These are phyloP conservation scores for Sinhomidia bicolor DNA, from an alignment of 2,888 invertebrate species.

Conservation along the genomic window DNA sequence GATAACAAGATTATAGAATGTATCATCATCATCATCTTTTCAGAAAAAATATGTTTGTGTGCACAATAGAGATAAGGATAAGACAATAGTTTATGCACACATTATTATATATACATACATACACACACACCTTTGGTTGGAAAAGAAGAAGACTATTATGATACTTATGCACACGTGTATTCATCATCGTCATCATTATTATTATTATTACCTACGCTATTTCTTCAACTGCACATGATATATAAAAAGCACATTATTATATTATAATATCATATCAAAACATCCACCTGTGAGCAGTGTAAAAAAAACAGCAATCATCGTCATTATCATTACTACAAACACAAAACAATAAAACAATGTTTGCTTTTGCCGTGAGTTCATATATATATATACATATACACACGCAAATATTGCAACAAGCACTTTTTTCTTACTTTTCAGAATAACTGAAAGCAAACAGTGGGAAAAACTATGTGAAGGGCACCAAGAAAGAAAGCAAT, in stretches of 20 bases:
- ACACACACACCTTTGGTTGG: background rate
- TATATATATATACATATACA: background rate
- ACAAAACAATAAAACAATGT: constrained; percentile 31
- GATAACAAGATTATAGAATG: constrained; percentile 37
- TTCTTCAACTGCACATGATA: background rate
- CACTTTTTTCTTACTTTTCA: constrained; percentile 9
- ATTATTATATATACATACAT: too few species aligned
- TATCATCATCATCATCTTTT: constrained; percentile 31
- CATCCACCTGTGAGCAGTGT: background rate
- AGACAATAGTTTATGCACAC: background rate
- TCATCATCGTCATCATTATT: too few species aligned
- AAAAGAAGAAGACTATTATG: background rate
- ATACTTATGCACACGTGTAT: constrained; percentile 32
- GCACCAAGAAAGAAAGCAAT: constrained; percentile 43
- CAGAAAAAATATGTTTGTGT: constrained; percentile 10
- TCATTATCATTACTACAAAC: background rate
- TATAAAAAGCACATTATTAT: background rate
- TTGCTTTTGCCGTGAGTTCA: constrained; percentile 8
- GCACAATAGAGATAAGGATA: background rate
- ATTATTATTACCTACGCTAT: constrained; percentile 2
- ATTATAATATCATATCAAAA: background rate
- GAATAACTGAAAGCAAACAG: constrained; percentile 37
- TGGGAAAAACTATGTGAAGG: constrained; percentile 31
- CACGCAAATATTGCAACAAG: background rate
- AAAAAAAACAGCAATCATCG: constrained; percentile 12